Evolutionary conservation across 2,797 vertebrate species (phyloP), one percentile per base, ranked within the genome.

Genomic region (Eulemur mongoz): DNA sequence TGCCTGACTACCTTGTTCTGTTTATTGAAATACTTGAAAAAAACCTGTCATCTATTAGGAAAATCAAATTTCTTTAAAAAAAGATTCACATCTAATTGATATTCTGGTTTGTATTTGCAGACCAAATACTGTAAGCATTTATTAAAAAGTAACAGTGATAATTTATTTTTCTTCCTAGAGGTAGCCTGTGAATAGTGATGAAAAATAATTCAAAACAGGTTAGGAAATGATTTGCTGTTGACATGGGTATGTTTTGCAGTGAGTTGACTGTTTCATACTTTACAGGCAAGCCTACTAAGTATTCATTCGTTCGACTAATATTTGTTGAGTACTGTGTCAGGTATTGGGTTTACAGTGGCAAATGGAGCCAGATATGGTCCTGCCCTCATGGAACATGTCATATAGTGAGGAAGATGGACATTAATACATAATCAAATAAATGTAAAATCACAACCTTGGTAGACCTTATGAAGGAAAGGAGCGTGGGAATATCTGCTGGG

Each of bases 21-120:
- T 92, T 48, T 35, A 69, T 75, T 86, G 92, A 81, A 72, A 76
- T 50, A 35, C 67, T 90, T 76, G 32, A 76, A 70, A 95, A 89
- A 72, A 94, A 80, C 15, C 70, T 88, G 43, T 54, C 59, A 65
- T 90, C 81, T 90, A 35, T 48, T 75, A 78, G 48, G 23, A 70
- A 84, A 80, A 72, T 76, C 57, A 94, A 2, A 94, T 92, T 93
- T 80, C 23, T 90, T 91, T 35, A 13, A 40, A 35, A 73, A 85
- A 96, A 67, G 61, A 43, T 57, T 38, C 27, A 30, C 18, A 80
- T 82, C 27, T 72, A 40, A 50, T 72, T 94, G 25, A 35, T 45
- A 52, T 50, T 94, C 54, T 59, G 50, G 45, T 57, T 86, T 91
- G 30, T 27, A 69, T 73, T 79, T 80, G 45, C 45, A 75, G 63